Percentiles rank a stretch among this genome's conserved stretches.
These are phyloP conservation scores for Cheilosia vulpina DNA, from an alignment of 2,888 invertebrate species.

Conservation along the genomic window DNA sequence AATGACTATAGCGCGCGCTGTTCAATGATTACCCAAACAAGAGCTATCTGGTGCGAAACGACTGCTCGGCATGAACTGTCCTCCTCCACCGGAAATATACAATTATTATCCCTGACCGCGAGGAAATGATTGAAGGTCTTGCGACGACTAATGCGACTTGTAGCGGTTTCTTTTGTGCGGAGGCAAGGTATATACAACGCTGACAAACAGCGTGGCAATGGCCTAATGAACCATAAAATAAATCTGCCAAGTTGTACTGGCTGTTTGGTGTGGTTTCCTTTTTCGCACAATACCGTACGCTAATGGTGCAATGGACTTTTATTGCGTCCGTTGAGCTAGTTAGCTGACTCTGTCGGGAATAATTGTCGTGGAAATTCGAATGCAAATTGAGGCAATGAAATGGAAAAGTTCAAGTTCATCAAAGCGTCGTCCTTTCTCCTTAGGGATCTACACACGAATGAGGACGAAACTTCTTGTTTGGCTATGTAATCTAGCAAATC, in stretches of 20 bases:
- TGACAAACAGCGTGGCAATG: conserved; percentile 24
- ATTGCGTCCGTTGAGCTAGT: conserved; percentile 41
- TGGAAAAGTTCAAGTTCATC: conserved; percentile 51
- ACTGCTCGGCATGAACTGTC: conserved; percentile 46
- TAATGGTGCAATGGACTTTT: conserved; percentile 61
- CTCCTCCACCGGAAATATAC: conserved; percentile 29
- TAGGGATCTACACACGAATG: not conserved
- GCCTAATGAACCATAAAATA: conserved; percentile 65
- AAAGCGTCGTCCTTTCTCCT: conserved; percentile 3
- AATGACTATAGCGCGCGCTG: conserved; percentile 50
- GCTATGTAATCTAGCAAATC: conserved; percentile 43
- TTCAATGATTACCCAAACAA: conserved; percentile 70
- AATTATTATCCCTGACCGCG: conserved; percentile 65
- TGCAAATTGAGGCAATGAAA: conserved; percentile 48
- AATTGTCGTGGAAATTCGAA: conserved; percentile 51
- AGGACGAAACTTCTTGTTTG: conserved; percentile 12
- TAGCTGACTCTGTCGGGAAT: conserved; percentile 41
- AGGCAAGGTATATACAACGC: conserved; percentile 19
- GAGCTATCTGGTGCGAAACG: conserved; percentile 52
- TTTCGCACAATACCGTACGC: conserved; percentile 40
- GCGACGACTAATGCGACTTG: conserved; percentile 50
- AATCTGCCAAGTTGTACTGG: conserved; percentile 35
- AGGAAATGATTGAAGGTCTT: conserved; percentile 63
- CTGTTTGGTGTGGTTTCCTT: not conserved
- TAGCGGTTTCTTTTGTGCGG: conserved; percentile 23